These are phyloP conservation scores for Synchiropus splendidus DNA, from an alignment of 2,113 vertebrate genomes.

Conservation along the genomic window DNA sequence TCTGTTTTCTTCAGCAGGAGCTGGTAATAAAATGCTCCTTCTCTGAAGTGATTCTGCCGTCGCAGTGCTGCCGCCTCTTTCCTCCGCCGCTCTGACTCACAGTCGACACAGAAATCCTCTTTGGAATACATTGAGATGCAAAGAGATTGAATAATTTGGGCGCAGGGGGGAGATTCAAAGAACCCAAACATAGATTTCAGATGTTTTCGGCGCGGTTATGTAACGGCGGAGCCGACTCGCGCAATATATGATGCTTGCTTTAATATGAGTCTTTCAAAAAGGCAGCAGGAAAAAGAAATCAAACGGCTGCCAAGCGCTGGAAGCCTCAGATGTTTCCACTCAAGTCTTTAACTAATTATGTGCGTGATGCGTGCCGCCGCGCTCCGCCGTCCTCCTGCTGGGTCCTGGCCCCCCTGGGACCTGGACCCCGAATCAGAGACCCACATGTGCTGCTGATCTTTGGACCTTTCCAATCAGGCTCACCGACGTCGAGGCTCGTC, in stretches of 20 bases:
- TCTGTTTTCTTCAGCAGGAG: too few species aligned
- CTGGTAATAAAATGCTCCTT: too few species aligned
- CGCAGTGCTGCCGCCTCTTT: too few species aligned
- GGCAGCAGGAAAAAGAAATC: not conserved
- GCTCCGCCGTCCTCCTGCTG: not conserved
- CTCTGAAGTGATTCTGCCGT: too few species aligned
- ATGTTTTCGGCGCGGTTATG: conserved; percentile 7
- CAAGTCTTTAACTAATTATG: conserved; percentile 1
- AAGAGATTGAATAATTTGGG: conserved; percentile 38
- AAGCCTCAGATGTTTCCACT: too few species aligned
- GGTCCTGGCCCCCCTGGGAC: conserved; percentile 10
- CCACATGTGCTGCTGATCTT: conserved; percentile 50
- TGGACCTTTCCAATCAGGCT: conserved; percentile 49
- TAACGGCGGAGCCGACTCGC: conserved; percentile 3
- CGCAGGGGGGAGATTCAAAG: conserved; percentile 21
- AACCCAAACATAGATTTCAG: conserved; percentile 23
- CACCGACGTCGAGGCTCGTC: conserved; percentile 10
- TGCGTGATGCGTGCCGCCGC: not conserved
- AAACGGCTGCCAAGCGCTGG: too few species aligned
- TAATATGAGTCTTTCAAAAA: conserved; percentile 2
- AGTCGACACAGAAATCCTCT: conserved; percentile 14
- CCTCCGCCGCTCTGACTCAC: not conserved
- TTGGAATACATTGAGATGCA: conserved; percentile 31
- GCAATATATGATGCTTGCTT: conserved; percentile 4
- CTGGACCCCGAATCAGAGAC: too few species aligned